Conservation (phyloP, 2,888 invertebrate species). For the Orthonychiurus folsomi region DNA sequence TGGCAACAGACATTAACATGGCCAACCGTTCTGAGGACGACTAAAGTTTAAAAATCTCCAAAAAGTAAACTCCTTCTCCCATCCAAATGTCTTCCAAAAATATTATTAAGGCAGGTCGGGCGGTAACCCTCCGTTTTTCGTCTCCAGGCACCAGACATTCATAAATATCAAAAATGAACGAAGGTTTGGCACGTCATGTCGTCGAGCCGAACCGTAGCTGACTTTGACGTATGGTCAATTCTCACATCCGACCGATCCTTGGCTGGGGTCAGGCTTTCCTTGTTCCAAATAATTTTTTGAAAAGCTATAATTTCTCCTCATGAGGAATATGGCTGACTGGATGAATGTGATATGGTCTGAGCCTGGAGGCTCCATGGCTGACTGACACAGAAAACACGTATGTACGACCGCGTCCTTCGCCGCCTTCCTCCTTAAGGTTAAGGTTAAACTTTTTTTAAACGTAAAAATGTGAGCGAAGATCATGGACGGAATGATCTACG, state of each 20-base stretch:
- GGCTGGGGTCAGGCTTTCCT: too few relatives aligned
- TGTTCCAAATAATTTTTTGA: not conserved
- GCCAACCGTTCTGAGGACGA: not conserved
- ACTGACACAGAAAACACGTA: too few relatives aligned
- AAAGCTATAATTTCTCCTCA: not conserved
- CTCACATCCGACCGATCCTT: too few relatives aligned
- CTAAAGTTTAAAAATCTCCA: not conserved
- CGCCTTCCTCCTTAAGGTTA: not conserved
- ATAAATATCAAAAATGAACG: conserved; percentile 1
- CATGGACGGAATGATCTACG: not conserved
- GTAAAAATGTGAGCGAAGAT: not conserved
- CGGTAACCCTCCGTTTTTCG: not conserved
- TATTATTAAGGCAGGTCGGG: conserved; percentile 11
- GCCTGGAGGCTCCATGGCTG: too few relatives aligned
- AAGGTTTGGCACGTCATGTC: not conserved
- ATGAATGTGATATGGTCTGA: not conserved
- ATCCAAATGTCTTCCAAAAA: not conserved
- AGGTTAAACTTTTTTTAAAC: not conserved
- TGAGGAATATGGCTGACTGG: not conserved
- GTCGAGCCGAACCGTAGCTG: too few relatives aligned
- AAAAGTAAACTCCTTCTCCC: not conserved
- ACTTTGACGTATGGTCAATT: not conserved
- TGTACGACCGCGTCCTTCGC: not conserved
- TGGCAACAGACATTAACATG: not conserved
- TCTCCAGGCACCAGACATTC: conserved; percentile 6